Evolutionary conservation across 2,888 invertebrate genomes (phyloP), one percentile per base, ranked within the genome.

Genomic region (Coelinius sp.): DNA sequence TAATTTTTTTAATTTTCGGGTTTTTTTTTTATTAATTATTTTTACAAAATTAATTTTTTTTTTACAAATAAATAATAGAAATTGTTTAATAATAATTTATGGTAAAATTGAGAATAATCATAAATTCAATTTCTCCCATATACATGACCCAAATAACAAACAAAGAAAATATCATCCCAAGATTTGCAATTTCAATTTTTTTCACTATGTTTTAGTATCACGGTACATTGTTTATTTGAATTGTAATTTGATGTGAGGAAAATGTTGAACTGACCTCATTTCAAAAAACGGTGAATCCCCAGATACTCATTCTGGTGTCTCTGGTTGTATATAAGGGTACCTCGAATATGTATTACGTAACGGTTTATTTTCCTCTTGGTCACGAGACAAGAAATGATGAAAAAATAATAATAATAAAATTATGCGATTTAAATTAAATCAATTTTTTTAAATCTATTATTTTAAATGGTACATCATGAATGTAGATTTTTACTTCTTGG

Each of bases 301-400:
- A 31, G 20, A 35, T 31, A 31, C 20, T 56, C 56, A 56, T 59
- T 59, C 35, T 35, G 17, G n/a, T 35, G 35, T 59, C 35, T 59
- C 59, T 20, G 27, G 35, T n/a, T 24, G 24, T 22, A 56, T 24
- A 56, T 35, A 59, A 59, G 59, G 59, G 59, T 6, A 20, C 12
- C 59, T 59, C 59, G 59, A 59, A 59, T 59, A 59, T 59, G 59
- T 59, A 59, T 59, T 59, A 59, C 59, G 59, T 59, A 59, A 59
- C 59, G 59, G 59, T 59, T 35, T 35, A 31, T n/a, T 59, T 59
- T 17, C 59, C 59, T 59, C 35, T 59, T 59, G 59, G 59, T 59
- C 59, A 59, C 59, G 35, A n/a, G n/a, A 31, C 46, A 49, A 49
- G 46, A 49, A 49, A 20, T 49, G 17, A 49, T 49, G n/a, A n/a